Percentiles rank a stretch among this genome's conserved stretches.
These are phyloP conservation scores for Myocastor coypus DNA, from an alignment of 2,113 vertebrate species.

Conservation along the genomic window DNA sequence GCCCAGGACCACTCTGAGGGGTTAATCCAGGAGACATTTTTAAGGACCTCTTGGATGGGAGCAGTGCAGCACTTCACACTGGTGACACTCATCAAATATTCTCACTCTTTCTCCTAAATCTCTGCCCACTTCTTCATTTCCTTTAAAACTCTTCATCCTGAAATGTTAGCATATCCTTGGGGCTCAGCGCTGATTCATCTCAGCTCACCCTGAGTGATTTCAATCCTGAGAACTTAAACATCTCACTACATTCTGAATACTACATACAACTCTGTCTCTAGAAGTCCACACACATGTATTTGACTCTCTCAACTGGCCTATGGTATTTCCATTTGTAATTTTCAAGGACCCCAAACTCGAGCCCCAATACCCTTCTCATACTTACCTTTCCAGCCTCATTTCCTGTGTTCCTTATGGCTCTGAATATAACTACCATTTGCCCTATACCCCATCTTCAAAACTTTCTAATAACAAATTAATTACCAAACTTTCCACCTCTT, in stretches of 20 bases:
- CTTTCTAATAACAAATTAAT: conserved; percentile 2
- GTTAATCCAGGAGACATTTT: background rate
- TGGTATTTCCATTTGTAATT: conserved; percentile 45
- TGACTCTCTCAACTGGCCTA: conserved; percentile 49
- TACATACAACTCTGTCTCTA: background rate
- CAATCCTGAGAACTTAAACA: conserved; percentile 11
- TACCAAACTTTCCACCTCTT: background rate
- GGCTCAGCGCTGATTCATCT: background rate
- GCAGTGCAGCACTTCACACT: background rate
- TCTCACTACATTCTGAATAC: conserved; percentile 51
- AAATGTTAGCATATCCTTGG: background rate
- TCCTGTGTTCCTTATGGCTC: background rate
- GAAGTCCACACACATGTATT: background rate
- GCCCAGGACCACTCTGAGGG: background rate
- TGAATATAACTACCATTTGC: background rate
- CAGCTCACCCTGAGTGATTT: background rate
- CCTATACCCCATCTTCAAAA: background rate
- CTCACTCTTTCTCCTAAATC: background rate
- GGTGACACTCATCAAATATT: background rate
- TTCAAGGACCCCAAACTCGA: conserved; percentile 39
- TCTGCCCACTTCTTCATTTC: background rate
- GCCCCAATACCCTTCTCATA: background rate
- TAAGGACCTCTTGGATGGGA: background rate
- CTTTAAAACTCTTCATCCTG: background rate
- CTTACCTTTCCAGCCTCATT: background rate